phyloP scores from a whole-genome alignment of 2,888 invertebrate genomes.

The Rhagophthalmus giganteus region DNA sequence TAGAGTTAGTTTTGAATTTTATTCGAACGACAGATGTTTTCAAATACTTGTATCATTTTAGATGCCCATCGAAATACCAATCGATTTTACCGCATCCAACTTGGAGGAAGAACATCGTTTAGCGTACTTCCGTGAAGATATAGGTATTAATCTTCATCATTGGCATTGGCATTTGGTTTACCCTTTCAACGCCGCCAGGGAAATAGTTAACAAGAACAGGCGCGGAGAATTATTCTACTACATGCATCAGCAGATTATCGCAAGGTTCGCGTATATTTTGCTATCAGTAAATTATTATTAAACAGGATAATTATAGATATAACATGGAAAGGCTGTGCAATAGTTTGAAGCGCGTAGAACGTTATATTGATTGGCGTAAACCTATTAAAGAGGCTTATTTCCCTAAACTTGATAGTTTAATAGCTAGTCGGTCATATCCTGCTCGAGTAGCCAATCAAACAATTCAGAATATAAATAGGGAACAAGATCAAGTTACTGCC shows the following conservation, averaged over 20 bases:
- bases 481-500: conserved; percentile 66
- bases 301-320: conserved; percentile 59
- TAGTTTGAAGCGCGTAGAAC: conserved; percentile 64
- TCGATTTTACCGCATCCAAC: conserved; percentile 75
- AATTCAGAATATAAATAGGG: conserved; percentile 66
- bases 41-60: no score
- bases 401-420: conserved; percentile 79
- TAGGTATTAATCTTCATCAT: conserved; percentile 84
- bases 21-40: not conserved
- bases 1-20: conserved; percentile 58
- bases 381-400: conserved; percentile 80
- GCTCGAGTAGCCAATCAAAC: conserved; percentile 64
- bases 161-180: conserved; percentile 93
- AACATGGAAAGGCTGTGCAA: conserved; percentile 78
- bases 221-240: conserved; percentile 80
- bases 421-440: conserved; percentile 76
- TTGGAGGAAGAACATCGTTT: conserved; percentile 77
- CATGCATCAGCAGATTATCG: conserved; percentile 73
- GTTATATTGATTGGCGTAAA: conserved; percentile 67
- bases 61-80: conserved; percentile 70
- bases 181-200: conserved; percentile 67
- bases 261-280: no score
- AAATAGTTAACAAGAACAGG: conserved; percentile 73
- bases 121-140: conserved; percentile 84
- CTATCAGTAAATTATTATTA: no score